A percentile compares a stretch with the other conserved stretches of the same genome.
phyloP scores from a whole-genome alignment of 2,113 vertebrate genomes.

The Syngnathus scovelli region DNA sequence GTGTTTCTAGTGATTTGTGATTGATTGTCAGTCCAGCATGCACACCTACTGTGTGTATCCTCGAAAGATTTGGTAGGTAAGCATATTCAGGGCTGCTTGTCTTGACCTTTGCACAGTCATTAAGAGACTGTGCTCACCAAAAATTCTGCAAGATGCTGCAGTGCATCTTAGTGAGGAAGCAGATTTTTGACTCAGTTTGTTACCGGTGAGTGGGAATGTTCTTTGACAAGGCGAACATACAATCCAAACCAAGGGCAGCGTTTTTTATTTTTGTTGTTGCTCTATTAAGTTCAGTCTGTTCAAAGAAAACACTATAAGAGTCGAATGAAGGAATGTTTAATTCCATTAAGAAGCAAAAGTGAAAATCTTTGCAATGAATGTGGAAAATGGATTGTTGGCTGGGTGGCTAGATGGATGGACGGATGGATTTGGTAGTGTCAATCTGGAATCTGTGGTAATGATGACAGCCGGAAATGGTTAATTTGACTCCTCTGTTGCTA shows the following conservation, averaged over 20 bases:
- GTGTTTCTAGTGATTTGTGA: conserved; percentile 35
- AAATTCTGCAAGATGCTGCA: conserved; percentile 13
- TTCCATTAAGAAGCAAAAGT: too few species aligned
- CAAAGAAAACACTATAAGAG: too few species aligned
- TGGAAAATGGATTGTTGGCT: too few species aligned
- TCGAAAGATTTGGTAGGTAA: conserved; percentile 34
- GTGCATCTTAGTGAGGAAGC: conserved; percentile 4
- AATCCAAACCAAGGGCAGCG: neutral
- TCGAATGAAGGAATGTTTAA: too few species aligned
- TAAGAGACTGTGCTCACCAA: conserved; percentile 17
- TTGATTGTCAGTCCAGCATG: conserved; percentile 38
- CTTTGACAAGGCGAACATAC: neutral
- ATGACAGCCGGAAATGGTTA: neutral
- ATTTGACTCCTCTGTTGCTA: too few species aligned
- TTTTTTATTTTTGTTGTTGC: neutral
- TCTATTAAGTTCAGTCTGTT: neutral
- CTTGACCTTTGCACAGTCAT: conserved; percentile 48
- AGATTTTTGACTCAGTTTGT: neutral
- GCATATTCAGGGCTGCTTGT: conserved; percentile 35
- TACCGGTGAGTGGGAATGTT: neutral
- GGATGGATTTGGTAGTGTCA: neutral
- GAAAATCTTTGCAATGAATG: too few species aligned
- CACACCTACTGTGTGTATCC: conserved; percentile 33
- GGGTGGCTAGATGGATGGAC: too few species aligned
- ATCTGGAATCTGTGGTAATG: neutral